Evolutionary conservation across 2,888 invertebrate genomes (phyloP), one percentile per base, ranked within the genome.

Genomic region (Eupithecia dodoneata): DNA sequence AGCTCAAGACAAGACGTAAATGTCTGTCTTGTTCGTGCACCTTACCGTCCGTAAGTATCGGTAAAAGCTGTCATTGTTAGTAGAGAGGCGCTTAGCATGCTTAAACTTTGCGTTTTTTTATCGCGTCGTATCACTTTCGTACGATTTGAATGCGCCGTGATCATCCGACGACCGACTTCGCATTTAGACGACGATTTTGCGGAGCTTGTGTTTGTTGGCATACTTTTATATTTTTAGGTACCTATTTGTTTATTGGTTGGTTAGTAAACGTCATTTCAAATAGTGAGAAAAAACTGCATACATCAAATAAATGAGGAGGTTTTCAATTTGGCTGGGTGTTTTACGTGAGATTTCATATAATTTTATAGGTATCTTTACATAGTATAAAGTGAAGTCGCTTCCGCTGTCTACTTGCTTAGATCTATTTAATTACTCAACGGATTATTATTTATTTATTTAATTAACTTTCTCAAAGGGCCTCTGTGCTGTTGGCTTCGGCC

Each of bases 1-100:
- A 52, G 52, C 7, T 52, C 5, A 52, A 52, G 52, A 5, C n/a
- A 4, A 18, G 9, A 9, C 5, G 7, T 0, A 63, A 30, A 30
- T 30, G 30, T 30, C 30, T 30, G 30, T 30, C 30, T 30, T 30
- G 30, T 12, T 63, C 63, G 63, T 63, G 2, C 2, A 18, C n/a
- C 10, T 63, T 4, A 12, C 15, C 10, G n/a, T 18, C 78, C 69
- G 76, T 78, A 74, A 72, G 78, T 78, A 69, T 72, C 76, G n/a
- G 74, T 74, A 65, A 47, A 78, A 76, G 74, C 76, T 76, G 73
- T 73, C 73, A 73, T 72, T 78, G 74, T 76, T 74, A 72, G 74
- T 69, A 66, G 65, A 72, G 74, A 42, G 59, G 69, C 75, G 74
- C 65, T 76, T 72, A 12, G 76, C 63, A 76, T 78, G 71, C 55